Evolutionary conservation across 2,113 vertebrate species (phyloP).

Genomic region (Macquaria ambigua): DNA sequence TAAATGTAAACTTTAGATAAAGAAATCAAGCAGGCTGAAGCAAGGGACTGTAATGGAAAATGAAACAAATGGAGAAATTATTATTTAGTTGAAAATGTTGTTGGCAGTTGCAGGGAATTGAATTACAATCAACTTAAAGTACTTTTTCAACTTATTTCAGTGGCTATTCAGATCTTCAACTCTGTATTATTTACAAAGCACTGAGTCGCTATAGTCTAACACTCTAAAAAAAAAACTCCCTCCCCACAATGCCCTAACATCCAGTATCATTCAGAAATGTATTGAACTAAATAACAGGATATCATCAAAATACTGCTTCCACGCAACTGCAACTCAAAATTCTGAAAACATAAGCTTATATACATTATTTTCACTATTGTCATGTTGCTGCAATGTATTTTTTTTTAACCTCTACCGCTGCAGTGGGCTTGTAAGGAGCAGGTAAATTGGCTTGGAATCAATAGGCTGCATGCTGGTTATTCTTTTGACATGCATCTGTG

Average conservation of each 20-base stretch:
- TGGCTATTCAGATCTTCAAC: neutral
- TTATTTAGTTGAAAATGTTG: neutral
- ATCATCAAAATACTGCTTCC: neutral
- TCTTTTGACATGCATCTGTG: slow-evolving; percentile 18
- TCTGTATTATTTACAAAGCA: neutral
- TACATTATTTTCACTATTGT: neutral
- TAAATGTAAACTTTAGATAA: neutral
- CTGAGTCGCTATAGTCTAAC: neutral
- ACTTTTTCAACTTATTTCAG: neutral
- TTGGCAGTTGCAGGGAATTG: neutral
- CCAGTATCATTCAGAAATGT: neutral
- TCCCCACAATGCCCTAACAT: neutral
- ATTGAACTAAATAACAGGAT: neutral
- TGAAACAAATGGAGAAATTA: neutral
- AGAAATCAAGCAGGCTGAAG: neutral
- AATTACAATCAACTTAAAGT: neutral
- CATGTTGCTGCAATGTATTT: neutral
- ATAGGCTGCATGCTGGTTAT: neutral
- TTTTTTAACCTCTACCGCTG: neutral
- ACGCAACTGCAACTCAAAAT: neutral
- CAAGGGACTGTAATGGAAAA: neutral
- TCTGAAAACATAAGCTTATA: neutral
- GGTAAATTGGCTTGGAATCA: slow-evolving; percentile 24
- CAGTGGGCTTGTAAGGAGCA: neutral
- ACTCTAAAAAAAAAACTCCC: too few relatives aligned